Conservation (phyloP, 2,113 vertebrate genomes). For the Pseudonaja textilis region DNA sequence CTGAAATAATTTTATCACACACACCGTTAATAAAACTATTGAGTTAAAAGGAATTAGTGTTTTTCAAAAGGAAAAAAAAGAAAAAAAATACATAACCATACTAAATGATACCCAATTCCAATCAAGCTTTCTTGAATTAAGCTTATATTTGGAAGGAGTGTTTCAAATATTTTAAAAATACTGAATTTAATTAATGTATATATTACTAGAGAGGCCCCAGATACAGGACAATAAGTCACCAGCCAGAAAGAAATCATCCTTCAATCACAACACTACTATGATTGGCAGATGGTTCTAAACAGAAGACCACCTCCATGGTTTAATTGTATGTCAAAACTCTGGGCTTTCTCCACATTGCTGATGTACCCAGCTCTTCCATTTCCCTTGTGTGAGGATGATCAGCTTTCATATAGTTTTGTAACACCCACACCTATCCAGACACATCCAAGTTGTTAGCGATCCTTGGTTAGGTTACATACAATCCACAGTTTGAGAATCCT, state of each 20-base stretch:
- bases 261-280: not conserved
- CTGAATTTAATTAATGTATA: not conserved
- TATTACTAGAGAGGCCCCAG: too few species aligned
- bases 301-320: not conserved
- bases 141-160: not conserved
- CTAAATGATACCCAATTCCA: not conserved
- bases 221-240: too few species aligned
- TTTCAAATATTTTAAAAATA: not conserved
- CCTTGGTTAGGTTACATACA: not conserved
- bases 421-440: not conserved
- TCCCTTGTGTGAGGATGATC: not conserved
- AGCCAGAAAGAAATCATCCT: not conserved
- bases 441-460: not conserved
- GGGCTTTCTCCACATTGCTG: not conserved
- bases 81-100: not conserved
- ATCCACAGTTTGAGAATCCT: not conserved
- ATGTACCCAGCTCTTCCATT: not conserved
- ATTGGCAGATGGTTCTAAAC: not conserved
- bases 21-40: not conserved
- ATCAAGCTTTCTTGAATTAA: not conserved
- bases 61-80: not conserved
- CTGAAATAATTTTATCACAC: not conserved
- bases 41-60: not conserved
- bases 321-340: not conserved
- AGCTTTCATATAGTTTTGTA: not conserved